A percentile compares a stretch with the other conserved stretches of the same genome.
Conservation (phyloP, 2,113 vertebrate genomes). For the Triplophysa siluroides region DNA sequence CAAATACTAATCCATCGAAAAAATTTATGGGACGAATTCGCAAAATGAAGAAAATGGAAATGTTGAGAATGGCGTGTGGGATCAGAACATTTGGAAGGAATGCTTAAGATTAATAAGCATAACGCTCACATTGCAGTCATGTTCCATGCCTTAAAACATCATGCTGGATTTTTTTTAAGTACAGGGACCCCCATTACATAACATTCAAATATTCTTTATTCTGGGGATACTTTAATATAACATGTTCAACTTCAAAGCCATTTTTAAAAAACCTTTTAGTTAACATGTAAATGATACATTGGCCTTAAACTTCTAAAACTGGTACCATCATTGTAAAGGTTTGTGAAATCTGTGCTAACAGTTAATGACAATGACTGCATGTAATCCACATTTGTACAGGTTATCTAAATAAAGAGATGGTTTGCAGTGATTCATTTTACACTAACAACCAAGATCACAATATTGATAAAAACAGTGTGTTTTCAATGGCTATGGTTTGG, state of each 20-base stretch:
- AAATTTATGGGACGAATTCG: neutral
- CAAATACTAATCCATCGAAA: neutral
- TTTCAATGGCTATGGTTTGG: constrained; percentile 43
- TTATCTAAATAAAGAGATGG: constrained; percentile 47
- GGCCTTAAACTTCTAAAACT: neutral
- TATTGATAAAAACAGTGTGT: neutral
- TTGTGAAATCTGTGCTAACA: constrained; percentile 15
- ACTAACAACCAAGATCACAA: constrained; percentile 44
- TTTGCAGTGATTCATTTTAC: constrained; percentile 48
- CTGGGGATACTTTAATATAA: neutral
- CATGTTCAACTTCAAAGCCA: too few relatives aligned
- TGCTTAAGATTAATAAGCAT: constrained; percentile 18
- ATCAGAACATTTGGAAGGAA: neutral
- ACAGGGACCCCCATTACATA: neutral
- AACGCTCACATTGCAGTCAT: constrained; percentile 16
- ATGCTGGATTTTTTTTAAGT: neutral
- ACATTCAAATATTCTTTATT: neutral
- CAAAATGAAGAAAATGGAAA: neutral
- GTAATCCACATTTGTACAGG: constrained; percentile 44
- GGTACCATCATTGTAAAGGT: constrained; percentile 45
- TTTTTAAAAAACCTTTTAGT: neutral
- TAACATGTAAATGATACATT: neutral
- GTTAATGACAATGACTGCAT: constrained; percentile 30
- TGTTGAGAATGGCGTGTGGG: neutral
- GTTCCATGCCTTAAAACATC: constrained; percentile 17